Base-by-base conservation (phyloP, 2,888 invertebrate species). In the Acleris holmiana region DNA sequence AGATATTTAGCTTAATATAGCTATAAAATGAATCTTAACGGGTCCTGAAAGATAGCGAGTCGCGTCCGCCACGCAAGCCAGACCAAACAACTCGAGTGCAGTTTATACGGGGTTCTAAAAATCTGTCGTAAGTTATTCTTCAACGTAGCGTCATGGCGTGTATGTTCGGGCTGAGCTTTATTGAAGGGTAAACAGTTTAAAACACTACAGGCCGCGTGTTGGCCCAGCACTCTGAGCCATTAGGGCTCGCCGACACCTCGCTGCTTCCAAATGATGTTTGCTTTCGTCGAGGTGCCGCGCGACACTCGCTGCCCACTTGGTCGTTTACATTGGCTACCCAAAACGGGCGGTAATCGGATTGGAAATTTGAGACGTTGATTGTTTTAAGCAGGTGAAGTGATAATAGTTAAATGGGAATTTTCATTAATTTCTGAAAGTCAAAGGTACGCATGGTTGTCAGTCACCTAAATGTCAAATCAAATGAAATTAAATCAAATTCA, bases 111-210 rank as follows among this genome's bases (percentile, higher is more conserved):
- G 62, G 47, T 41, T 53, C 60, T 56, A 51, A 67, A 54, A 64
- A 63, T 51, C 41, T n/a, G 41, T 18, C 54, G 44, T 58, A 50
- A 60, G 56, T 60, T 63, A 54, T 63, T 54, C 75, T 72, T 68
- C 71, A 71, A 74, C 74, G 73, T 72, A 72, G 73, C 76, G 77
- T 78, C 77, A 79, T 75, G 75, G 78, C 77, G 74, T 76, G 76
- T 78, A 68, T 69, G 70, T 71, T 76, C 79, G 77, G 41, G 76
- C 73, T 81, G 86, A 81, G 92, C 87, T 91, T 91, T 92, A 92
- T 92, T 92, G 91, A 83, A 88, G 84, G 83, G 89, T 83, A 92
- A 93, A 93, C 90, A 93, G 84, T 92, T 93, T 93, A 93, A 93
- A 92, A 93, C 92, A 93, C 92, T 90, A 89, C 85, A 89, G 83